Conservation (phyloP, 2,113 vertebrate genomes). For the Thymallus thymallus region DNA sequence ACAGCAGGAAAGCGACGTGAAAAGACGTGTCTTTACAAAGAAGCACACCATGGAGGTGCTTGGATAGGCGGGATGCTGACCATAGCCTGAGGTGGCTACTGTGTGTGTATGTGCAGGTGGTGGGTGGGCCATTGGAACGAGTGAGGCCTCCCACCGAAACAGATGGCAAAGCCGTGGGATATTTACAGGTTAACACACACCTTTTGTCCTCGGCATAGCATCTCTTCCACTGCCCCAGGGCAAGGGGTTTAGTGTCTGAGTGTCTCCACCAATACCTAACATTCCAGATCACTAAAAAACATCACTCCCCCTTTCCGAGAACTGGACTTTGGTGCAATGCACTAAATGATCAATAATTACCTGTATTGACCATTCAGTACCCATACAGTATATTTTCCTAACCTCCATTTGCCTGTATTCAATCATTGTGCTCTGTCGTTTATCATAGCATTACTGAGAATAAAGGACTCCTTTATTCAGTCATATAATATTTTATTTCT, state of each 20-base stretch:
- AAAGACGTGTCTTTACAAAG: background rate
- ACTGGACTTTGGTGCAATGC: background rate
- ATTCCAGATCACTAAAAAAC: background rate
- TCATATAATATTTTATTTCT: too few species aligned
- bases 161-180: constrained; percentile 46
- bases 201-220: constrained; percentile 32
- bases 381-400: background rate
- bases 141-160: constrained; percentile 45
- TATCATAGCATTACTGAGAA: background rate
- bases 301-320: background rate
- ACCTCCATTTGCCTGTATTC: background rate
- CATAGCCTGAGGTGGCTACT: constrained; percentile 26
- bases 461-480: too few species aligned
- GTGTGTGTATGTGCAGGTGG: constrained; percentile 2
- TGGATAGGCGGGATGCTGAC: constrained; percentile 23
- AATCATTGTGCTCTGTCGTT: background rate
- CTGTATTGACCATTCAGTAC: background rate
- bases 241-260: constrained; percentile 16
- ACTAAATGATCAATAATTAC: background rate
- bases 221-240: constrained; percentile 30
- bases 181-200: constrained; percentile 50
- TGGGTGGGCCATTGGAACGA: constrained; percentile 21
- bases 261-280: constrained; percentile 17
- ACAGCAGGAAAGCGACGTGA: background rate
- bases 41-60: background rate